Conservation (phyloP, 2,797 vertebrate species). For the Lacerta viridis region DNA sequence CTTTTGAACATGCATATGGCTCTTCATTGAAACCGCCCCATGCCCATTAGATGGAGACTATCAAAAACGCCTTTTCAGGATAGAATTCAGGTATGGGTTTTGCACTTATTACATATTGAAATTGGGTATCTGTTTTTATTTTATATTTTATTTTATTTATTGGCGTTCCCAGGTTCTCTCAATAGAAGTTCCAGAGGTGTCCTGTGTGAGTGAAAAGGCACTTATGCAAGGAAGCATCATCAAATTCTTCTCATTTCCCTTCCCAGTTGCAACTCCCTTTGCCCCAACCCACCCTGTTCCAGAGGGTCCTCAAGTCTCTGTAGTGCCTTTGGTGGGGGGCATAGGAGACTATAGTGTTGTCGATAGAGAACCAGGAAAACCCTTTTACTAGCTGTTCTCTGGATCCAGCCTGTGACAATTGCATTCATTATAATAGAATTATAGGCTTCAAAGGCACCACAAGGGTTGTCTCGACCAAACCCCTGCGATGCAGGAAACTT, state of each 20-base stretch:
- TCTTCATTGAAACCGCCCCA: background rate
- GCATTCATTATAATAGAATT: no score
- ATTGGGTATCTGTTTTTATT: background rate
- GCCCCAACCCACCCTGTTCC: background rate
- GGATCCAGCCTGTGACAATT: background rate
- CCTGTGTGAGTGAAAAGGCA: background rate
- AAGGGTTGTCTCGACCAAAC: no score
- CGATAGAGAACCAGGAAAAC: background rate
- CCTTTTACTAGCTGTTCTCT: background rate
- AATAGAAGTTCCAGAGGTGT: background rate
- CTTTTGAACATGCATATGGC: background rate
- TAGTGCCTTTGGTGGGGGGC: background rate
- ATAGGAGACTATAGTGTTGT: background rate
- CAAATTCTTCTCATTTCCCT: background rate
- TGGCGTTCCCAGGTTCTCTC: background rate
- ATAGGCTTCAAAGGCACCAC: no score
- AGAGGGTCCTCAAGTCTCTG: background rate
- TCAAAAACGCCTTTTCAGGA: background rate
- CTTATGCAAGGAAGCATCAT: background rate
- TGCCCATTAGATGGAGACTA: background rate
- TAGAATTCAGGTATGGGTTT: background rate
- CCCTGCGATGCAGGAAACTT: no score
- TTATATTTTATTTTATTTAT: no score
- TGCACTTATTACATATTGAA: background rate
- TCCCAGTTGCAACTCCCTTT: background rate